Evolutionary conservation across 2,113 vertebrate genomes (phyloP), one percentile per base, ranked within the genome.

Genomic region (Anseranas semipalmata): DNA sequence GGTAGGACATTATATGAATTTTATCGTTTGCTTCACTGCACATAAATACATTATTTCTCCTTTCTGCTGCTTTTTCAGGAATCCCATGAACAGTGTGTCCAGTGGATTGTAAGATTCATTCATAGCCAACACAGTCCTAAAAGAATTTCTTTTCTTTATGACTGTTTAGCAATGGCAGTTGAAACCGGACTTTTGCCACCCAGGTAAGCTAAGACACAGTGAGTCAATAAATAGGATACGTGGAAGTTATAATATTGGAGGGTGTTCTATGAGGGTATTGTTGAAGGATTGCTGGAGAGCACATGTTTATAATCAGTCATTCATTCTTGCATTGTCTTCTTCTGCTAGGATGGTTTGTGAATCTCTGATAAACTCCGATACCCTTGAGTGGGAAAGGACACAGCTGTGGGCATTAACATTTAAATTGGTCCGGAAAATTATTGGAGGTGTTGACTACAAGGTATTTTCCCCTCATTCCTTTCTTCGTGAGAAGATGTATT

Each of bases 381-480:
- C 96, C 7, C 98, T 99, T 88, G 99, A 99, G 91, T 99, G 99
- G 99, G 99, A 99, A 96, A 98, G 99, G 93, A 99, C 99, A 53
- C 99, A 99, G 91, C 94, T 99, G 62, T 99, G 99, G 99, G 98
- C 99, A 12, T 97, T 99, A 95, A 99, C 99, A 6, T 99, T 99
- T 98, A 99, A 98, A 96, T 97, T 99, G 75, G 97, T 99, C 86
- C 99, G 99, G 87, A 99, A 99, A 97, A 99, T 99, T 94, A 99
- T 99, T 33, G 99, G 99, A 87, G 99, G 99, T 77, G 99, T 99
- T 79, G 99, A 99, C 97, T 99, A 99, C 95, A 99, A 99, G 99
- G 99, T 99, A 98, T 84, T 39, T 93, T 79, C 39, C 9, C 46
- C 37, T 13, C 15, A 9, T 52, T 90, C 55, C 13, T 70, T 90